These are phyloP conservation scores for Epizoanthus illoricatus DNA, from an alignment of 92 coral and sea anemone species.

Conservation along the genomic window DNA sequence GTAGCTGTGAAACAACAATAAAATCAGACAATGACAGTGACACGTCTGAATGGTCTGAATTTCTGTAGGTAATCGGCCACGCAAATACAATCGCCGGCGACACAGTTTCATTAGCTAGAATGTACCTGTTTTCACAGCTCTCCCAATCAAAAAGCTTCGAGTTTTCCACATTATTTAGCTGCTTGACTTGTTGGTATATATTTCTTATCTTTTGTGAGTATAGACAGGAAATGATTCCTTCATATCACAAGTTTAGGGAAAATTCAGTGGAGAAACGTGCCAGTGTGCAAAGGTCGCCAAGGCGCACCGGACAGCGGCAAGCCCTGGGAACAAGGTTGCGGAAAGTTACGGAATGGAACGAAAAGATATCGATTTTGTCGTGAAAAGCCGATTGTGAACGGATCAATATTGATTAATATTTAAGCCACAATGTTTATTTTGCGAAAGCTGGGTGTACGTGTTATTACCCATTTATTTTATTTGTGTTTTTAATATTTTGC, in stretches of 20 bases:
- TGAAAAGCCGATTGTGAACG: neutral
- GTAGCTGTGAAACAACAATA: slow-evolving; percentile 35
- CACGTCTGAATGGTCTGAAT: slow-evolving; percentile 25
- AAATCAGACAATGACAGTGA: slow-evolving; percentile 11
- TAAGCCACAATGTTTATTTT: neutral
- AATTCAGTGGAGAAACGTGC: neutral
- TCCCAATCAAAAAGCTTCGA: slow-evolving; percentile 30
- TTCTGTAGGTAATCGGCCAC: slow-evolving; percentile 1
- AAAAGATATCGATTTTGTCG: neutral
- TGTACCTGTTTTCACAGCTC: slow-evolving; percentile 24
- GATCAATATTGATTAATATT: neutral
- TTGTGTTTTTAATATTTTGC: neutral
- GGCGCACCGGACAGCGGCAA: neutral
- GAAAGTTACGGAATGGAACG: neutral
- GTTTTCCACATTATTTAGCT: slow-evolving; percentile 22
- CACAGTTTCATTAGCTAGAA: neutral
- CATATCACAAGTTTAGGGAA: too few species aligned
- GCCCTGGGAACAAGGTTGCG: too few species aligned
- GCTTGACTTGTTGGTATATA: neutral
- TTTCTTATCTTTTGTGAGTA: neutral
- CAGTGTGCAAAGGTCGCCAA: slow-evolving; percentile 6
- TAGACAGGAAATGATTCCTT: too few species aligned
- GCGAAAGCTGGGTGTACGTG: too few species aligned
- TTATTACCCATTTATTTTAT: neutral
- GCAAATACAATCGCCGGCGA: neutral